phyloP scores from a whole-genome alignment of 2,113 vertebrate species.

The Neopipo cinnamomea region DNA sequence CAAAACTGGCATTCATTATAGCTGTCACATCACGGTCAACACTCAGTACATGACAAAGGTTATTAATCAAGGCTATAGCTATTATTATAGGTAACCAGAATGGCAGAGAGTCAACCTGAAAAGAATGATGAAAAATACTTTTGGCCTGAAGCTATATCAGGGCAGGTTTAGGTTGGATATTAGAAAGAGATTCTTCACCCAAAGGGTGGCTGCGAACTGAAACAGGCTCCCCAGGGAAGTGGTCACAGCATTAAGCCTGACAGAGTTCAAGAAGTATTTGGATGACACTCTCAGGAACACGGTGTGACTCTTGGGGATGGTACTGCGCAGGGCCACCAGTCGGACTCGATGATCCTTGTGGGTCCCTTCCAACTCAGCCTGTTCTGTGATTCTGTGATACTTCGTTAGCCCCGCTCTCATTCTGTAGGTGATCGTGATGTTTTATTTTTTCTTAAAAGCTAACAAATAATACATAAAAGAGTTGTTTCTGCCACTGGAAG shows the following conservation, averaged over 20 bases:
- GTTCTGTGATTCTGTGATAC: not conserved
- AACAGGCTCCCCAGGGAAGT: not conserved
- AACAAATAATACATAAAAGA: not conserved
- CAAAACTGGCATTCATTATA: not conserved
- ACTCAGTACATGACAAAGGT: not conserved
- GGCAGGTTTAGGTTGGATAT: not conserved
- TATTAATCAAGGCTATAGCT: not conserved
- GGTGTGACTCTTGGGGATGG: not conserved
- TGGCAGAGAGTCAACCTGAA: not conserved
- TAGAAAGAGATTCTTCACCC: not conserved
- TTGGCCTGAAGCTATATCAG: not conserved
- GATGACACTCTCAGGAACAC: not conserved
- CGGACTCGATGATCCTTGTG: not conserved
- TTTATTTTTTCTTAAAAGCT: not conserved
- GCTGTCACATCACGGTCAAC: not conserved
- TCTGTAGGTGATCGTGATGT: not conserved
- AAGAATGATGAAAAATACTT: not conserved
- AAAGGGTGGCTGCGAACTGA: not conserved
- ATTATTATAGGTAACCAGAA: not conserved
- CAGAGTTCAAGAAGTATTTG: not conserved
- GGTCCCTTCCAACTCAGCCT: not conserved
- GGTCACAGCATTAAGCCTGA: not conserved
- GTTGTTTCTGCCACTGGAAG: not conserved
- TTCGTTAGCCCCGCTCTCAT: not conserved
- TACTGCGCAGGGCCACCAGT: not conserved